A percentile compares a stretch with the other conserved stretches of the same genome.
phyloP scores from a whole-genome alignment of 1,140 invertebrate genomes.

The Rhyzopertha dominica region DNA sequence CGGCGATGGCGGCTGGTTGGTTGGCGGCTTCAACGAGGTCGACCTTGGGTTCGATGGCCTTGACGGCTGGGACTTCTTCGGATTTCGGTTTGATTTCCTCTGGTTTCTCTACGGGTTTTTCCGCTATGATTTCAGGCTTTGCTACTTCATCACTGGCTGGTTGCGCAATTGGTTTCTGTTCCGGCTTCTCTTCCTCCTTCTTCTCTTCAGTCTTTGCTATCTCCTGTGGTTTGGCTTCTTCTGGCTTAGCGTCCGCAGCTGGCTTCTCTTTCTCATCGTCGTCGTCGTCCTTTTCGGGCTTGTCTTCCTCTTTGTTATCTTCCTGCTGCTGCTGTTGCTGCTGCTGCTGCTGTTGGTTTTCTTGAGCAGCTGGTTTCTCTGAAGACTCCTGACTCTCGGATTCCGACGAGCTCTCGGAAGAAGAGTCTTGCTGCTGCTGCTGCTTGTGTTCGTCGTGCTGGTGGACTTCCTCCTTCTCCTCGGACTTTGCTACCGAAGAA shows the following conservation, averaged over 20 bases:
- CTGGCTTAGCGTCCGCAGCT: conserved; percentile 2
- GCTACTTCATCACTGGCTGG: conserved; percentile 15
- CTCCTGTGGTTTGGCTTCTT: conserved; percentile 21
- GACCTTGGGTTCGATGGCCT: not conserved
- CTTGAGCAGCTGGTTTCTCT: conserved; percentile 16
- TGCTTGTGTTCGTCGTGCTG: conserved; percentile 5
- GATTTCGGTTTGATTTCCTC: conserved; percentile 12
- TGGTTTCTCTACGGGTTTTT: conserved; percentile 17
- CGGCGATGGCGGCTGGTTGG: conserved; percentile 12
- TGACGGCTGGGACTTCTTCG: conserved; percentile 6
- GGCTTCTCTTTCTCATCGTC: conserved; percentile 13
- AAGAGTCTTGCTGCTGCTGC: not conserved
- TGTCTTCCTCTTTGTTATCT: conserved; percentile 20
- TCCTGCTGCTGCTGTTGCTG: conserved; percentile 13
- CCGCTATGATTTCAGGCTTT: conserved; percentile 12
- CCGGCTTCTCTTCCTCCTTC: conserved; percentile 16
- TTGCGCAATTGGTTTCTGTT: conserved; percentile 15
- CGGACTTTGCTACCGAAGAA: conserved; percentile 41
- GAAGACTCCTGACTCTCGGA: conserved; percentile 4
- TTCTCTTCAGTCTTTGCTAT: conserved; percentile 9
- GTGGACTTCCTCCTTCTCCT: conserved; percentile 20
- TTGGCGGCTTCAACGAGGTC: conserved; percentile 18
- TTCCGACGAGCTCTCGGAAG: conserved; percentile 12
- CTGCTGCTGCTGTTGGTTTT: conserved; percentile 15
- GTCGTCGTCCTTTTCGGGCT: conserved; percentile 14